These are phyloP conservation scores for Chalcosyrphus nemorum DNA, from an alignment of 2,888 invertebrate species.

Conservation along the genomic window DNA sequence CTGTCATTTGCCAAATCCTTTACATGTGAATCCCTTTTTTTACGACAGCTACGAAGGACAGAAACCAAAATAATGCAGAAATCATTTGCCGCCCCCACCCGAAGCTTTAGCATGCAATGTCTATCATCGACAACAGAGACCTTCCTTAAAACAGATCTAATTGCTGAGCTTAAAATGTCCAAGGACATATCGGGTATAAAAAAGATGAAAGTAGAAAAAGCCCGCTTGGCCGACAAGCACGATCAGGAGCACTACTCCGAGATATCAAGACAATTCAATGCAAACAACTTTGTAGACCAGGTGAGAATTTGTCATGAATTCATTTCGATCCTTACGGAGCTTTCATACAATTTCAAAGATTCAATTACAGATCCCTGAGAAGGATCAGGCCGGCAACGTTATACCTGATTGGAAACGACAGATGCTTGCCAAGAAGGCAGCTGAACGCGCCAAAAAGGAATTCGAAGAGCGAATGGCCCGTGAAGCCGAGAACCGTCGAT, in stretches of 20 bases:
- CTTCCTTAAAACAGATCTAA: conserved; percentile 92
- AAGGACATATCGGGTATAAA: conserved; percentile 97
- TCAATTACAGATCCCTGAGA: conserved; percentile 90
- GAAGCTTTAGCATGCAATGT: conserved; percentile 90
- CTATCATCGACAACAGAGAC: conserved; percentile 86
- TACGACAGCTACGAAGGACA: conserved; percentile 87
- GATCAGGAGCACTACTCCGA: conserved; percentile 93
- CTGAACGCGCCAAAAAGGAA: conserved; percentile 95
- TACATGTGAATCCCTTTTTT: background rate
- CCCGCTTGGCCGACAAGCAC: conserved; percentile 90
- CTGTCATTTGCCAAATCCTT: background rate
- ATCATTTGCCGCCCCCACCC: conserved; percentile 91
- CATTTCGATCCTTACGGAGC: conserved; percentile 36
- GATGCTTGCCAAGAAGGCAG: conserved; percentile 96
- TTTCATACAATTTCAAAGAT: conserved; percentile 78
- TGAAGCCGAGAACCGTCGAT: conserved; percentile 92
- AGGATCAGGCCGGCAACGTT: conserved; percentile 92
- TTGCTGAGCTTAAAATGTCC: conserved; percentile 95
- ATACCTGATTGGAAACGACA: conserved; percentile 98
- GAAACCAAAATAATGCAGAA: conserved; percentile 88
- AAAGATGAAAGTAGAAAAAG: conserved; percentile 94
- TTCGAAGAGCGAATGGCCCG: conserved; percentile 92
- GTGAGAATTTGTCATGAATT: conserved; percentile 83
- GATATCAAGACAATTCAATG: conserved; percentile 91
- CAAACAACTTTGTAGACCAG: conserved; percentile 94